Percentiles rank a stretch among this genome's conserved stretches.
Conservation (phyloP, 2,888 invertebrate genomes). For the Therioaphis trifolii region DNA sequence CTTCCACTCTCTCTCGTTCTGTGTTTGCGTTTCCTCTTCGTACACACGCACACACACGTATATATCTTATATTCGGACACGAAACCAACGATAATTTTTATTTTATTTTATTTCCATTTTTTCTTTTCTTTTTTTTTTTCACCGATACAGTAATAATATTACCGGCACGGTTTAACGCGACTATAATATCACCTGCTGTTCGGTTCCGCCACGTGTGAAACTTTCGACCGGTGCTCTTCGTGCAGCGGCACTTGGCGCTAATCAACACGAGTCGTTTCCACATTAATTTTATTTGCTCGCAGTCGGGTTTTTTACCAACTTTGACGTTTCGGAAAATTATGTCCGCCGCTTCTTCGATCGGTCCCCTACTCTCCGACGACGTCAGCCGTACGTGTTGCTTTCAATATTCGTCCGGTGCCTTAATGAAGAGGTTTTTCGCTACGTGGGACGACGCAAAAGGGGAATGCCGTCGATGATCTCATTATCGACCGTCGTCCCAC, state of each 20-base stretch:
- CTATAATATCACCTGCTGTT: slow-evolving; percentile 9
- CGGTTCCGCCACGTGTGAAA: neutral
- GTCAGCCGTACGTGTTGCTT: neutral
- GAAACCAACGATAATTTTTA: neutral
- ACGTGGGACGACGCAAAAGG: slow-evolving; percentile 41
- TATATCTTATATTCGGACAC: neutral
- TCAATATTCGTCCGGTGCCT: neutral
- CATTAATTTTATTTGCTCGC: neutral
- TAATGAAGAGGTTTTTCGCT: slow-evolving; percentile 48
- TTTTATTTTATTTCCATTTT: no score
- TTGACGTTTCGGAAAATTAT: slow-evolving; percentile 25
- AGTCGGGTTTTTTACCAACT: neutral
- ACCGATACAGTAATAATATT: neutral
- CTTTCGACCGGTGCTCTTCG: neutral
- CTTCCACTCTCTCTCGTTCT: neutral
- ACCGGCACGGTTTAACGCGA: neutral
- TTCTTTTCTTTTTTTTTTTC: neutral
- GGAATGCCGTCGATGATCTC: slow-evolving; percentile 49
- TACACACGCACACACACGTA: neutral
- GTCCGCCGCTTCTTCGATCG: no score
- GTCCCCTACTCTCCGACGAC: neutral
- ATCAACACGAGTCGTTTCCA: neutral
- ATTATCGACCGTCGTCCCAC: slow-evolving; percentile 44
- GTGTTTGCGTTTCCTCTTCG: neutral
- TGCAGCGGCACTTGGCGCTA: neutral